Conservation (phyloP, 1,140 invertebrate genomes). For the Phortica variegata region DNA sequence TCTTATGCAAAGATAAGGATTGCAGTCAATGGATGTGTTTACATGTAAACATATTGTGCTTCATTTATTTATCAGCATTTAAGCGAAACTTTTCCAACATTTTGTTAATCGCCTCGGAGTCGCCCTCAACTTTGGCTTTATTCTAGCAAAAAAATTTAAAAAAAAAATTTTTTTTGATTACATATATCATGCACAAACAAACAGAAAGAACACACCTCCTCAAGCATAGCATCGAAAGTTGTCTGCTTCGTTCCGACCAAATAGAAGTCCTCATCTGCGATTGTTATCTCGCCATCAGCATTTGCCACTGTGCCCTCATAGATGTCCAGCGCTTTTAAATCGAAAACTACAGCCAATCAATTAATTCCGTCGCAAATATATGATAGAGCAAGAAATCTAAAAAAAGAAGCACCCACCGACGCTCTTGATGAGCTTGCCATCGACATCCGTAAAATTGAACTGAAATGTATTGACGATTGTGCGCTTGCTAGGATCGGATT, state of each 20-base stretch:
- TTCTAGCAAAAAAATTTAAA: constrained; percentile 15
- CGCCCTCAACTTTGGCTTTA: constrained; percentile 39
- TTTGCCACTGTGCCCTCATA: constrained; percentile 37
- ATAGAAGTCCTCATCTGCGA: constrained; percentile 48
- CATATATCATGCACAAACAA: constrained; percentile 9
- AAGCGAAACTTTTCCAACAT: constrained; percentile 49
- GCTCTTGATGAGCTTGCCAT: constrained; percentile 49
- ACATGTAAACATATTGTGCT: no score
- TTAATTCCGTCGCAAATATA: constrained; percentile 12
- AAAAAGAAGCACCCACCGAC: constrained; percentile 35
- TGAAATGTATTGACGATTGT: constrained; percentile 50
- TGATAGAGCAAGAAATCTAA: background rate
- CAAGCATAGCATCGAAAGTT: constrained; percentile 39
- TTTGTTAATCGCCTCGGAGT: constrained; percentile 44
- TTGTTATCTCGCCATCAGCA: constrained; percentile 40
- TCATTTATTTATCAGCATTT: constrained; percentile 24
- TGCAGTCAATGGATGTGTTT: no score
- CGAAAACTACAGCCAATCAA: constrained; percentile 42
- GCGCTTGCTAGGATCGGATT: constrained; percentile 42
- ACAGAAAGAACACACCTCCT: constrained; percentile 13
- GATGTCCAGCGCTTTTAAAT: constrained; percentile 54
- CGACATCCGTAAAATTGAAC: constrained; percentile 48
- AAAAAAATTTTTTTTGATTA: background rate
- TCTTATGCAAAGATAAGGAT: background rate
- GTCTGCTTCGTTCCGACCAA: constrained; percentile 44